Base-by-base conservation (phyloP, 2,888 invertebrate genomes). In the Sphinx pinastri region DNA sequence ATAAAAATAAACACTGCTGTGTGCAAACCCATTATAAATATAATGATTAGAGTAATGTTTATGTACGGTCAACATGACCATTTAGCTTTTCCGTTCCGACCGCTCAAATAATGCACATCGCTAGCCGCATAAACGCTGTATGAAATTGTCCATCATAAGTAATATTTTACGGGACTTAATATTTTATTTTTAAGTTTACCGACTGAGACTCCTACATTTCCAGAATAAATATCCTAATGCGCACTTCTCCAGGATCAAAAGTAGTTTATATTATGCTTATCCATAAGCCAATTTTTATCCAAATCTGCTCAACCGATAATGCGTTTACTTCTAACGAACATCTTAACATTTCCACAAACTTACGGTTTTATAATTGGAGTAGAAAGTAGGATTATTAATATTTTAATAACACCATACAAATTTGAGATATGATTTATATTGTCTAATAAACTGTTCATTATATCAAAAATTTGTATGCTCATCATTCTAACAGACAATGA, bases 31-130 rank as follows among this genome's bases (percentile, higher is more conserved):
- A 12, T 25, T 57, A 57, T 57, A 19, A 57, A 25, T 57, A 25
- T 57, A 57, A 57, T 57, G 57, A 57, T 12, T 57, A 57, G 25
- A 25, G 13, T 57, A 57, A 57, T 57, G 25, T 12, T 25, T 31
- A 57, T 57, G 19, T 25, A 57, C 25, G 25, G 57, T 57, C 12
- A 57, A 11, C 19, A 25, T 57, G 12, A 19, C 5, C 25, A 57
- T 57, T 57, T 57, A 57, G 57, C 25, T 25, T 57, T 57, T 57
- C 57, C 57, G 57, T 25, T 57, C 57, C 13, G 57, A 57, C 57
- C 57, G 25, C 57, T 57, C 57, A 31, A 57, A 57, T 57, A 19
- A 19, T 57, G 12, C 51, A 14, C 51, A 13, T 25, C 57, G 57
- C 25, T 25, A 19, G 57, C 57, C 57, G 25, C 57, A 57, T 57